phyloP scores from a whole-genome alignment of 2,797 vertebrate genomes.

The Paratrypauchen microcephalus region DNA sequence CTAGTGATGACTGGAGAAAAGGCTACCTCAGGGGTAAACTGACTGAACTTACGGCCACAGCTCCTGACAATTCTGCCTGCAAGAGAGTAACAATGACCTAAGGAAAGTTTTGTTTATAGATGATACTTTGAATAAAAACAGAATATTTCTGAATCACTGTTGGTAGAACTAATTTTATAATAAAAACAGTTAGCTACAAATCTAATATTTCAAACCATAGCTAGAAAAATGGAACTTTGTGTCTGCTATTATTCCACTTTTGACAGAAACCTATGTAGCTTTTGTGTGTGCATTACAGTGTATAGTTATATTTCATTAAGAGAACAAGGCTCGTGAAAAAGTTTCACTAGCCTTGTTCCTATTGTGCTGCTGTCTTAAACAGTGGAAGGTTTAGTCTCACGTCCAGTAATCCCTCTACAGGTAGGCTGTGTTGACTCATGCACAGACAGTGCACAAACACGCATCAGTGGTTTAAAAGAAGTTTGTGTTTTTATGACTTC shows the following conservation, averaged over 20 bases:
- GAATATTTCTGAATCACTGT: background rate
- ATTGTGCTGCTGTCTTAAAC: background rate
- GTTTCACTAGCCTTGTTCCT: too few species aligned
- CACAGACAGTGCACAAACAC: slow-evolving; percentile 45
- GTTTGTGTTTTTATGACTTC: slow-evolving; percentile 83
- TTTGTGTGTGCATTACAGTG: too few species aligned
- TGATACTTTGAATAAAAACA: background rate
- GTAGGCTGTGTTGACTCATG: slow-evolving; percentile 36
- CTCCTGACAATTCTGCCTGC: slow-evolving; percentile 14
- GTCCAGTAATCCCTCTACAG: slow-evolving; percentile 26
- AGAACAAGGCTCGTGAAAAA: background rate
- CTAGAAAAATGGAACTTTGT: background rate
- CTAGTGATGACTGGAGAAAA: slow-evolving; percentile 60
- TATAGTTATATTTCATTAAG: background rate
- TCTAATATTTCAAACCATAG: background rate
- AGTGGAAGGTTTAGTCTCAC: slow-evolving; percentile 16
- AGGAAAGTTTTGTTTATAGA: background rate
- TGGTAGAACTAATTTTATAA: background rate
- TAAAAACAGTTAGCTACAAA: background rate
- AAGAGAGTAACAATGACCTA: background rate
- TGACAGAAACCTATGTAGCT: too few species aligned
- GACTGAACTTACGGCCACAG: slow-evolving; percentile 46
- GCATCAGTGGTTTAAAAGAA: slow-evolving; percentile 75
- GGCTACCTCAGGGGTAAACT: slow-evolving; percentile 52
- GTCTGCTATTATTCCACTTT: too few species aligned